A percentile compares a stretch with the other conserved stretches of the same genome.
These are phyloP conservation scores for Platycercus adscitus DNA, from an alignment of 2,113 vertebrate species.

Conservation along the genomic window DNA sequence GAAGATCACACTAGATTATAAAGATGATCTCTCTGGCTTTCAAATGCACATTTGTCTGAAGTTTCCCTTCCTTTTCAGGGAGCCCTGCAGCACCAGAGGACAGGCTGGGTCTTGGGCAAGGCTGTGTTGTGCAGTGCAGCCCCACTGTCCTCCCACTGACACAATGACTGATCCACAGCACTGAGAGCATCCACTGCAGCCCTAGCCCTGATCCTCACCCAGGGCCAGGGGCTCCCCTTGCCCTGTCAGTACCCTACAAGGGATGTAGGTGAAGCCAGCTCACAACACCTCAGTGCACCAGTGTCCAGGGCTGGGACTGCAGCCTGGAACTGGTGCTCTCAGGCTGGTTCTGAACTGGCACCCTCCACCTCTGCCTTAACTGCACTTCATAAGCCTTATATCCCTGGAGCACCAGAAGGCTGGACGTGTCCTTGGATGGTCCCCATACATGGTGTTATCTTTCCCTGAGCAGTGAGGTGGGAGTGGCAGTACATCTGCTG, in stretches of 20 bases:
- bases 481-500: not conserved
- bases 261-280: accelerated
- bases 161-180: accelerated
- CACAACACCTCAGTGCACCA: accelerated
- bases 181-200: not conserved
- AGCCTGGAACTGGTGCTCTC: no score
- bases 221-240: not conserved
- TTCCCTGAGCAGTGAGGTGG: not conserved
- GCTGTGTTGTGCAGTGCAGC: accelerated
- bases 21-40: not conserved
- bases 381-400: accelerated
- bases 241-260: not conserved
- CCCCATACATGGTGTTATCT: accelerated
- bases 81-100: no score
- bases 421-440: not conserved
- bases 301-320: not conserved
- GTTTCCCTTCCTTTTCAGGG: not conserved
- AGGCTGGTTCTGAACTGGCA: not conserved
- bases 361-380: not conserved
- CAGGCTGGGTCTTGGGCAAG: not conserved
- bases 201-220: accelerated
- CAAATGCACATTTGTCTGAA: not conserved
- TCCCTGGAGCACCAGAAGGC: not conserved
- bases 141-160: not conserved
- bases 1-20: not conserved